Conservation (phyloP, 2,113 vertebrate species). For the Astatoreochromis straeleni region DNA sequence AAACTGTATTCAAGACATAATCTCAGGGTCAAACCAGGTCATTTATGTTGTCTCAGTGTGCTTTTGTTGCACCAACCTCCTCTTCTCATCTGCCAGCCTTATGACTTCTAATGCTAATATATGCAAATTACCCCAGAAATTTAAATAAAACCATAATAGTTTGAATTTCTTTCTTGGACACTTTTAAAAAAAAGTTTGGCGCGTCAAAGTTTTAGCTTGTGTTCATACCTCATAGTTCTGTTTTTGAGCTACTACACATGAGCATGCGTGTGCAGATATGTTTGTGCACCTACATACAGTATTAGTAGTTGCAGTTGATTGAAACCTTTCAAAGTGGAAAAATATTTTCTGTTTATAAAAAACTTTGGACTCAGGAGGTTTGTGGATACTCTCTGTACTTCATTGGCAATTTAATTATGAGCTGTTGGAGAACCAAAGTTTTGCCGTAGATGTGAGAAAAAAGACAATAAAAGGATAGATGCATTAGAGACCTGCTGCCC, state of each 20-base stretch:
- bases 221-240: neutral
- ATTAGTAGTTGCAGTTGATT: neutral
- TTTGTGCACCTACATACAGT: neutral
- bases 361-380: neutral
- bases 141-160: neutral
- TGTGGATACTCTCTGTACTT: neutral
- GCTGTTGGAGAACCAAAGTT: neutral
- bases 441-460: neutral
- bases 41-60: neutral
- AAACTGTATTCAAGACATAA: neutral
- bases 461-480: neutral
- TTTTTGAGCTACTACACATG: neutral
- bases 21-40: neutral
- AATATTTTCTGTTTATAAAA: neutral
- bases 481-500: neutral
- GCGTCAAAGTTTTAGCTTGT: neutral
- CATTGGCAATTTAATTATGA: neutral
- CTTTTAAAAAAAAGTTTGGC: neutral
- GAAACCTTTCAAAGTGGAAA: neutral
- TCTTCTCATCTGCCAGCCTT: conserved; percentile 4
- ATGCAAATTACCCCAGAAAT: neutral
- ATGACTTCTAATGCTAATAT: neutral
- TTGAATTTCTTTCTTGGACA: neutral
- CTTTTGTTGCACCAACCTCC: neutral
- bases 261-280: neutral